Base-by-base conservation (phyloP, 2,113 vertebrate species). In the Tragelaphus scriptus region DNA sequence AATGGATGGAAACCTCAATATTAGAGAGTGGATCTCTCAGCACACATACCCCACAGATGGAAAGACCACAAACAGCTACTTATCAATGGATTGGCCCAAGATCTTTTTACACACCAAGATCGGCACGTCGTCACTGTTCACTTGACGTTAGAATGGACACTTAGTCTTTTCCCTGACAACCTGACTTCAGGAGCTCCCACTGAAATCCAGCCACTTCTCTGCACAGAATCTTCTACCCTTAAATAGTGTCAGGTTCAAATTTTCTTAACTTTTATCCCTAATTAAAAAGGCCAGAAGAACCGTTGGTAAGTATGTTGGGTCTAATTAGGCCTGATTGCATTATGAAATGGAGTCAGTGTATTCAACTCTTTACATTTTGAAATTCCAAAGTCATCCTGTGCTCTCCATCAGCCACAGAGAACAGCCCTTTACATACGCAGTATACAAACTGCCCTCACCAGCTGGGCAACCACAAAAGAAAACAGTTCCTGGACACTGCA, bases 221-320 rank as follows among this genome's bases (percentile, higher is more conserved):
- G 71, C 81, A 92, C 77, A 96, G 59, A 97, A 95, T 68, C 75
- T 85, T 68, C 88, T 47, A 94, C 30, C 44, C 88, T 92, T 86
- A 63, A 97, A 96, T 85, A 95, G 9, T 55, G 44, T 96, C 53
- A 85, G 77, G 87, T 94, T 94, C 79, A 92, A 90, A 88, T 94
- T 56, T 91, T 68, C 86, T 98, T 91, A 96, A 98, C 86, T 94
- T 97, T 91, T 77, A 91, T 89, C 81, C 71, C 68, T 95, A 97
- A 97, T 97, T 97, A 91, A 97, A 96, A 96, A 96, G 92, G 51
- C 89, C 94, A 96, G 55, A 87, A 71, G 88, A 97, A 93, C 77
- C 75, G 53, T 94, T 94, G 89, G 95, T 94, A 97, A 98, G 97
- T 97, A 97, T 68, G 94, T 86, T 32, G 85, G 85, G 32, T 94